phyloP scores from a whole-genome alignment of 2,888 invertebrate genomes.

The Ceriagrion tenellum region DNA sequence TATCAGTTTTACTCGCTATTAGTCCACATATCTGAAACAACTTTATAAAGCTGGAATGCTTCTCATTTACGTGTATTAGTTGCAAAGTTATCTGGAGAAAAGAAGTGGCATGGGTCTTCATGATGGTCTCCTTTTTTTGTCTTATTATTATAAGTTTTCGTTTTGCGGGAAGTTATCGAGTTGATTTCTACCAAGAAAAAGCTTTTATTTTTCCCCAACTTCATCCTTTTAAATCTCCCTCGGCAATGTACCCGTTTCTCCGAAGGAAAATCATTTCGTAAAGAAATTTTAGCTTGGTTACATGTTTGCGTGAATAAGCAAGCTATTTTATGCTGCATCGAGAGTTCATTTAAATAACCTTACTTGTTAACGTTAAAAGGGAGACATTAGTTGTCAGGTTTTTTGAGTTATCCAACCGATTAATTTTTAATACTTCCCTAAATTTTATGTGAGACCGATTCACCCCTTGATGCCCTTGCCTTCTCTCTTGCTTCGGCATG shows the following conservation, averaged over 20 bases:
- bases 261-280: background rate
- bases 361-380: slow-evolving; percentile 3
- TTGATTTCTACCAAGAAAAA: too few relatives aligned
- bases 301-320: background rate
- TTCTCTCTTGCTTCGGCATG: slow-evolving; percentile 1
- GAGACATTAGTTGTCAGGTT: background rate
- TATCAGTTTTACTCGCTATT: too few relatives aligned
- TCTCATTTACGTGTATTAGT: too few relatives aligned
- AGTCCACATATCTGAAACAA: too few relatives aligned
- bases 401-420: slow-evolving; percentile 16
- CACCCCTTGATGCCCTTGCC: background rate
- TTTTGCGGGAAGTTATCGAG: too few relatives aligned
- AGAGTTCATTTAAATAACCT: background rate
- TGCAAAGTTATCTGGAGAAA: too few relatives aligned
- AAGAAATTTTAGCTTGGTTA: background rate
- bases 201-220: background rate
- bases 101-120: too few relatives aligned
- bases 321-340: background rate
- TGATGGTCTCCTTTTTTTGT: too few relatives aligned
- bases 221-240: background rate
- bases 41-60: too few relatives aligned
- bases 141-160: too few relatives aligned
- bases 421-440: background rate
- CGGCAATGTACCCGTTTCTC: background rate
- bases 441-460: background rate